Conservation (phyloP, 2,113 vertebrate species). For the Cynocephalus volans region DNA sequence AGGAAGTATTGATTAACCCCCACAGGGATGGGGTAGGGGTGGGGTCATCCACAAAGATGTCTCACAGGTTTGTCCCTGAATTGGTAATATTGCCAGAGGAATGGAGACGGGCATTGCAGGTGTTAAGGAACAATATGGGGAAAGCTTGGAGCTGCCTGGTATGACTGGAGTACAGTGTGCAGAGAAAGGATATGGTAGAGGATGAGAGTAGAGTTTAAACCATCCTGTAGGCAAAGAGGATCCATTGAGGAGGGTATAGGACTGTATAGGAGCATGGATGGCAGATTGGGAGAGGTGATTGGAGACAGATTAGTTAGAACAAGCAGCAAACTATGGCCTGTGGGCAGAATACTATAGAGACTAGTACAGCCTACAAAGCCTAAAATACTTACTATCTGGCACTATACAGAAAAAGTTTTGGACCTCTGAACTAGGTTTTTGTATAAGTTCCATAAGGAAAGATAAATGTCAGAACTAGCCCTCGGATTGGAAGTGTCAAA, state of each 20-base stretch:
- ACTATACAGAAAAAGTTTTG: conserved; percentile 31
- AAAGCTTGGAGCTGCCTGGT: conserved; percentile 10
- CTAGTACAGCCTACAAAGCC: background rate
- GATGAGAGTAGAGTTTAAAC: conserved; percentile 56
- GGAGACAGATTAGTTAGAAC: conserved; percentile 56
- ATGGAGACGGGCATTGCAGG: conserved; percentile 19
- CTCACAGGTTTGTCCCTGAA: conserved; percentile 13
- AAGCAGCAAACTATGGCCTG: background rate
- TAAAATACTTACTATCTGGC: background rate
- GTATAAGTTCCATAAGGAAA: conserved; percentile 11
- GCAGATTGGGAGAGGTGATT: conserved; percentile 14
- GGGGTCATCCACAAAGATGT: background rate
- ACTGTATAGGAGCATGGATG: background rate
- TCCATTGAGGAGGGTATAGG: conserved; percentile 1
- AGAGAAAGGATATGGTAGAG: conserved; percentile 28
- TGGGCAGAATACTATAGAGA: background rate
- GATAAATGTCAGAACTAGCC: conserved; percentile 34
- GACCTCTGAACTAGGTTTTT: conserved; percentile 22
- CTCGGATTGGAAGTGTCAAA: conserved; percentile 37
- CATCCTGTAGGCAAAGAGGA: background rate
- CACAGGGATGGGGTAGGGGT: too few relatives aligned
- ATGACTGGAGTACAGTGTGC: background rate
- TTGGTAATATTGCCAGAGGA: conserved; percentile 17
- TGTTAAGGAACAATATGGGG: background rate
- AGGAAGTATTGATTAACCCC: background rate